Percentiles rank a stretch among this genome's conserved stretches.
Conservation (phyloP, 2,113 vertebrate genomes). For the Gorsachius goisagi region DNA sequence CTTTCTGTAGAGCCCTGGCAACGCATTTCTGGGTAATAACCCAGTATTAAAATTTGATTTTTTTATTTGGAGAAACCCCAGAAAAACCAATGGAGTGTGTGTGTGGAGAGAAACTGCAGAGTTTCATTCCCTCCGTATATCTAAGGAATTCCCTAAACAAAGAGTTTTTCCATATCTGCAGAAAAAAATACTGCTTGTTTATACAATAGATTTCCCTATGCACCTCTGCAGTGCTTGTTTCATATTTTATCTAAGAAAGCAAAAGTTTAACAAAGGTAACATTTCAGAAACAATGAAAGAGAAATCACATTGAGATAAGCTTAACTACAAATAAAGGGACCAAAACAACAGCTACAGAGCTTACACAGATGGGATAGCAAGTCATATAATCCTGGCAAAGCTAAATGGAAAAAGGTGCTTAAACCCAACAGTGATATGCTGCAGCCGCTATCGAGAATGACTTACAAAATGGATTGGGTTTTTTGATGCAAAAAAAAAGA, state of each 20-base stretch:
- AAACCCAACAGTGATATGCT: neutral
- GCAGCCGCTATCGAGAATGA: neutral
- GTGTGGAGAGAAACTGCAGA: neutral
- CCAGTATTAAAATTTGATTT: neutral
- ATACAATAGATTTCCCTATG: neutral
- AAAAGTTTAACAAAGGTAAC: neutral
- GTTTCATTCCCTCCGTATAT: neutral
- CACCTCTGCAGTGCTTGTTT: neutral
- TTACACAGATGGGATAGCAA: neutral
- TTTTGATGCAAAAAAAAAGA: neutral
- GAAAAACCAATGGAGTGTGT: neutral
- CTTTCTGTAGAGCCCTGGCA: neutral
- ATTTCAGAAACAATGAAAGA: slow-evolving; percentile 4
- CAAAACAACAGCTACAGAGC: neutral
- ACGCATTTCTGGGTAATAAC: neutral
- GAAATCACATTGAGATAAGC: neutral
- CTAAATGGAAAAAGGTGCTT: neutral
- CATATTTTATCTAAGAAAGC: neutral
- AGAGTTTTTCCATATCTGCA: neutral
- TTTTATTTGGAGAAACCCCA: neutral
- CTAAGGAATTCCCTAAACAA: neutral
- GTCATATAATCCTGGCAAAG: neutral
- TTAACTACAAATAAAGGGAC: neutral
- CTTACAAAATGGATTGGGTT: neutral
- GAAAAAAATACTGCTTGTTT: neutral